These are phyloP conservation scores for Pipra filicauda DNA, from an alignment of 2,113 vertebrate genomes.

Conservation along the genomic window DNA sequence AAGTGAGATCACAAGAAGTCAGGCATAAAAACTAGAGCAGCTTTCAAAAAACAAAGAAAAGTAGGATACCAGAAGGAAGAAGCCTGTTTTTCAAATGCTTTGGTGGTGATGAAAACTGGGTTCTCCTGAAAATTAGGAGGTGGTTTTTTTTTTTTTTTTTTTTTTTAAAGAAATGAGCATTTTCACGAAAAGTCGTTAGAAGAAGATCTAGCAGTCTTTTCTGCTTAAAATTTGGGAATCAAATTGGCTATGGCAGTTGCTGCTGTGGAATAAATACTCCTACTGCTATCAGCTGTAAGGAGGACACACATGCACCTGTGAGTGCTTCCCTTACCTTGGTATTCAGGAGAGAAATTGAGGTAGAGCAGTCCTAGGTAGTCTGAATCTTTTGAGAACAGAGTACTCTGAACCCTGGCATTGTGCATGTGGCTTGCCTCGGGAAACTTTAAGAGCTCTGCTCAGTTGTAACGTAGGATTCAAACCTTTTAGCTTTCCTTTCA, in stretches of 20 bases:
- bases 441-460: background rate
- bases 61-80: background rate
- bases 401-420: background rate
- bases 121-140: background rate
- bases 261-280: background rate
- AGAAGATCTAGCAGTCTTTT: background rate
- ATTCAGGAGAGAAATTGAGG: background rate
- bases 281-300: rapidly evolving
- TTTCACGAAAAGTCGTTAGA: background rate
- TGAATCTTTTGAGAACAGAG: background rate
- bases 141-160: background rate
- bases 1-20: background rate
- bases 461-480: rapidly evolving
- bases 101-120: background rate
- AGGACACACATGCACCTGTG: background rate
- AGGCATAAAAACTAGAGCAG: background rate
- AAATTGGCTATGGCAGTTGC: background rate
- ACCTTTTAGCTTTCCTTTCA: background rate
- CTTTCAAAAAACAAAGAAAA: background rate
- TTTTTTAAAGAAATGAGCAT: background rate
- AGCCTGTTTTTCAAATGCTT: background rate
- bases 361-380: background rate
- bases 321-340: background rate
- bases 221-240: background rate
- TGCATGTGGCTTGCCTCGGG: background rate